Percentiles rank a stretch among this genome's conserved stretches.
Conservation (phyloP, 2,797 vertebrate genomes). For the Karalla daura region DNA sequence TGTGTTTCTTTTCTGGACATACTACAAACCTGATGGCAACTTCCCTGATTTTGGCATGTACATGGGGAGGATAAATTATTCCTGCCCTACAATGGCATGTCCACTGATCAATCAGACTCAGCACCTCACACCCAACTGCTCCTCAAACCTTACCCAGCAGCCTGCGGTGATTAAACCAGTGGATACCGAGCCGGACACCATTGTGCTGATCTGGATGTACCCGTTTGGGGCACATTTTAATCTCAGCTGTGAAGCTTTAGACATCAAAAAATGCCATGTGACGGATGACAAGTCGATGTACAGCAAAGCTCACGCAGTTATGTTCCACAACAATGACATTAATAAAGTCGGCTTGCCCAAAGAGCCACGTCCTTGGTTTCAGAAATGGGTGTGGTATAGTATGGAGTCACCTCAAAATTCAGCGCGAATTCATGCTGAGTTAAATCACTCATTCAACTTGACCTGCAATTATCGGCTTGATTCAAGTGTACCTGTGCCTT, state of each 20-base stretch:
- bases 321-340: constrained; percentile 59
- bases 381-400: constrained; percentile 68
- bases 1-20: not conserved
- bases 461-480: constrained; percentile 52
- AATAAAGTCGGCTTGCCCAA: not conserved
- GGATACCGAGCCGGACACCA: not conserved
- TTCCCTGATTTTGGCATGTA: too few species aligned
- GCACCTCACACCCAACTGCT: too few species aligned
- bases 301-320: constrained; percentile 37
- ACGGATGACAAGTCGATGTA: constrained; percentile 36
- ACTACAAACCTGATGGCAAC: not conserved
- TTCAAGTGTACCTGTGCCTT: constrained; percentile 44
- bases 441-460: constrained; percentile 48
- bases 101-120: too few species aligned
- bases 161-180: not conserved
- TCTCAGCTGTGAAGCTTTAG: not conserved
- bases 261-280: constrained; percentile 17
- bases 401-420: constrained; percentile 57
- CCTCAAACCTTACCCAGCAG: too few species aligned
- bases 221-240: not conserved
- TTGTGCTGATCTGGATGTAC: constrained; percentile 34
- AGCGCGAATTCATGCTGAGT: rapidly evolving
- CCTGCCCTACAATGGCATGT: too few species aligned
- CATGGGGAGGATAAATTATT: too few species aligned
- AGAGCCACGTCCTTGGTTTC: constrained; percentile 35